Evolutionary conservation across 2,797 vertebrate genomes (phyloP).

Genomic region (Scleropages formosus): DNA sequence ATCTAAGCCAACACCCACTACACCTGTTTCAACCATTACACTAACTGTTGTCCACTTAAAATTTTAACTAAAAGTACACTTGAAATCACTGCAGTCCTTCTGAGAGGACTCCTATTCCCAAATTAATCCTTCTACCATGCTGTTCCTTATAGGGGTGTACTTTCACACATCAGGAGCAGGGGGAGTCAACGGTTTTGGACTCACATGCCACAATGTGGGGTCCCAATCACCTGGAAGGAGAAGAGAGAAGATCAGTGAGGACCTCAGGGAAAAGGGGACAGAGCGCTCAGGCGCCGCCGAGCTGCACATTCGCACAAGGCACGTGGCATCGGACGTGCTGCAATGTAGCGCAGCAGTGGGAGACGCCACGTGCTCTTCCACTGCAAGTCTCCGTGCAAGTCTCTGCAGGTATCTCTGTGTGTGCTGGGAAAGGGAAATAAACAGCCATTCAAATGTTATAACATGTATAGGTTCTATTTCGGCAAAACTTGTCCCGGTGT

Average conservation of each 20-base stretch:
- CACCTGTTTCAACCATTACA: background rate
- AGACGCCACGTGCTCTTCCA: conserved; percentile 8
- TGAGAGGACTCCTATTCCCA: background rate
- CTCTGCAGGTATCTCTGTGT: too few relatives aligned
- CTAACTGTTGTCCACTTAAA: background rate
- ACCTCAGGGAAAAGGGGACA: conserved; percentile 21
- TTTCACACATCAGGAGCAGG: background rate
- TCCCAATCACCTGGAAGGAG: conserved; percentile 87
- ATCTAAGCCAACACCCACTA: background rate
- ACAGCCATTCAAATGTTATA: too few relatives aligned
- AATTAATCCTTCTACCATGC: too few relatives aligned
- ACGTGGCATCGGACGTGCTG: conserved; percentile 47
- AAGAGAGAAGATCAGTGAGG: conserved; percentile 9
- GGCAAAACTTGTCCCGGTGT: too few relatives aligned
- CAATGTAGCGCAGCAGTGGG: conserved; percentile 28
- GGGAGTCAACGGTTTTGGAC: conserved; percentile 48
- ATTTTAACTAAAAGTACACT: background rate
- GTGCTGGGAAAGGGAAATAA: too few relatives aligned
- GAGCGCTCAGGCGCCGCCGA: conserved; percentile 7
- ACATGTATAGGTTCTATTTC: too few relatives aligned
- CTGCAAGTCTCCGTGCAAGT: too few relatives aligned
- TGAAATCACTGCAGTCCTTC: conserved; percentile 8
- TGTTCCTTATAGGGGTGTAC: background rate
- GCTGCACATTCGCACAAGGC: conserved; percentile 41
- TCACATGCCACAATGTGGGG: conserved; percentile 94